Base-by-base conservation (phyloP, 2,113 vertebrate species). In the Propithecus coquereli region DNA sequence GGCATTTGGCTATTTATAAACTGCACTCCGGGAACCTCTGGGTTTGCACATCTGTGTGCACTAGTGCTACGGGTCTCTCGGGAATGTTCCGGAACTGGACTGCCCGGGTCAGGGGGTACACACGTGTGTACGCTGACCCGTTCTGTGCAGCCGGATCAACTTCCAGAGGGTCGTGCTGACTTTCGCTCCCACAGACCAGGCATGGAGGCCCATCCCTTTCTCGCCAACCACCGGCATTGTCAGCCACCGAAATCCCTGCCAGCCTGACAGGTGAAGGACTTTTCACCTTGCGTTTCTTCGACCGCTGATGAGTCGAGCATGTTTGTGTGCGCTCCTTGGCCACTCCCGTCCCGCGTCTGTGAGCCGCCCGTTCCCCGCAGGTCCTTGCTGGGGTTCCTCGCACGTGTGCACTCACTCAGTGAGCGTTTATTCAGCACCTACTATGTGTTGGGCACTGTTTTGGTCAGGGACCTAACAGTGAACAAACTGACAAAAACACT, bases 401-500 rank as follows among this genome's bases (percentile, higher is more conserved):
- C 27, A 2, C 32, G 32, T 37, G 20, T 95, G 76, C 25, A 25
- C 50, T 79, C 86, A 20, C 43, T 57, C 91, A 85, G 25, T 47
- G 66, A 47, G 12, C 66, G 25, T 87, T 90, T 66, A 61, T n/a
- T n/a, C 47, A 86, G 34, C 30, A 43, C 76, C 37, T 92, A 37
- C 32, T 23, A 32, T 3, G 9, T 74, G 43, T 43, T 57, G 52
- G 25, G 32, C 14, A 43, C 40, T 37, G 50, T 59, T 84, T 94
- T 66, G 54, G 32, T 95, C 71, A 63, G 45, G 40, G 54, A 57
- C 18, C 54, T n/a, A 66, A 37, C 76, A 74, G 43, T 50, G 37
- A 94, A 87, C 59, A 25, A 76, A 91, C 30, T 79, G 61, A 80
- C 34, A 14, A 37, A 87, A 92, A 82, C 8, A 30, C 70, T 94